Evolutionary conservation across 2,797 vertebrate species (phyloP), one percentile per base, ranked within the genome.

Genomic region (Sebastes steindachneri): DNA sequence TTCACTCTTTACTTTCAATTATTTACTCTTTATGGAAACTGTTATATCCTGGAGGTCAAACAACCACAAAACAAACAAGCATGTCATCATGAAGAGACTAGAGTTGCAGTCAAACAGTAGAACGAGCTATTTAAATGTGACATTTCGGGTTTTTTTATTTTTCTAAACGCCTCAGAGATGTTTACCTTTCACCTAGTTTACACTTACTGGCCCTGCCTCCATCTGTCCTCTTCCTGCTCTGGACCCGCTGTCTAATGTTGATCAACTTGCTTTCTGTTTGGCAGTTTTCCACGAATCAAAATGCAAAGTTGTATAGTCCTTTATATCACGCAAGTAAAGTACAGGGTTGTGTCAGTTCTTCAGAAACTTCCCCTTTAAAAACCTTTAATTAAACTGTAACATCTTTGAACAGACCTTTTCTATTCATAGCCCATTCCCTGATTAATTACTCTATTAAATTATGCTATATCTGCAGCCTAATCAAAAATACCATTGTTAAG

Each of bases 131-230:
- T 9, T 45, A 23, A 66, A 48, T 17, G 4, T 67, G n/a, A 25
- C 19, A 15, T 48, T 26, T 29, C 3, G 17, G 0, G 1, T 0
- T 3, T 48, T 48, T 15, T 63, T 53, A 8, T 17, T 25, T 37
- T 45, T 23, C 23, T 31, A 9, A 72, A 35, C 3, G 3, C 23
- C 37, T 48, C 33, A 3, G 15, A 48, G 59, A n/a, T 33, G 53
- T 79, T 89, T 21, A 85, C 80, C 80, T 89, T 82, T 88, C 11
- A 75, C 80, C 82, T 66, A 80, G 68, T 84, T 87, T 82, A 75
- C 53, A 73, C 57, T 4, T 1, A 35, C 54, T 17, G 12, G 4
- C 19, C 29, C 21, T 53, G 1, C 3, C 28, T n/a, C 48, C 14
- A 10, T 71, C 19, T 64, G 5, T 55, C 11, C 41, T 37, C 54